Conservation (phyloP, 2,113 vertebrate species). For the Silurus meridionalis region DNA sequence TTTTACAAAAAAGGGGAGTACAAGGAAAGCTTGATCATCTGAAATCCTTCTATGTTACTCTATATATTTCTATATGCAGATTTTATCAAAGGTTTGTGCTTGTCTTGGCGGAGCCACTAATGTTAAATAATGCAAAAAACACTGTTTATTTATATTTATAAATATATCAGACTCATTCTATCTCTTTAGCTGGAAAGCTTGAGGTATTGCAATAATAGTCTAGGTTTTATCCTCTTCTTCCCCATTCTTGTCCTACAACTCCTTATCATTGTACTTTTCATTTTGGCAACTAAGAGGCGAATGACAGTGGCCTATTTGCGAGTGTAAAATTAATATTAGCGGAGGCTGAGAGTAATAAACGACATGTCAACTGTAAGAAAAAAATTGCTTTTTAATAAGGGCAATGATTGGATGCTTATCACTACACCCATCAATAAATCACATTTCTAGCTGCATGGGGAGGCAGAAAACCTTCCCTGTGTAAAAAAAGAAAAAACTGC, state of each 20-base stretch:
- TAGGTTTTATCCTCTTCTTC: neutral
- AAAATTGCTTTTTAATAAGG: slow-evolving; percentile 2
- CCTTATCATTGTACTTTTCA: slow-evolving; percentile 9
- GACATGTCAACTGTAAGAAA: neutral
- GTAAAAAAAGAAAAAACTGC: neutral
- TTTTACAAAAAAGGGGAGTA: neutral
- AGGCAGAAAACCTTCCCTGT: neutral
- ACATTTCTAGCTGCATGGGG: neutral
- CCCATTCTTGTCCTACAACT: neutral
- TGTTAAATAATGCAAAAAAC: slow-evolving; percentile 41
- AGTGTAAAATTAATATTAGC: slow-evolving; percentile 16
- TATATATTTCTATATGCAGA: neutral
- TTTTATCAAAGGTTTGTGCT: neutral
- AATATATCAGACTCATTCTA: neutral
- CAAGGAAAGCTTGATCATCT: slow-evolving; percentile 7
- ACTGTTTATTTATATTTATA: neutral
- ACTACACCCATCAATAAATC: neutral
- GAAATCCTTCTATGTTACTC: neutral
- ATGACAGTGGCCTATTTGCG: slow-evolving; percentile 10
- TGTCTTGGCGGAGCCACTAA: neutral
- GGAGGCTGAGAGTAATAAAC: slow-evolving; percentile 2
- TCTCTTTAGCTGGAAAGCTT: neutral
- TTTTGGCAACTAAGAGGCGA: neutral
- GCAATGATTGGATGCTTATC: slow-evolving; percentile 2
- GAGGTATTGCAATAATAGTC: neutral